Conservation (phyloP, 2,797 vertebrate species). For the Numenius phaeopus region DNA sequence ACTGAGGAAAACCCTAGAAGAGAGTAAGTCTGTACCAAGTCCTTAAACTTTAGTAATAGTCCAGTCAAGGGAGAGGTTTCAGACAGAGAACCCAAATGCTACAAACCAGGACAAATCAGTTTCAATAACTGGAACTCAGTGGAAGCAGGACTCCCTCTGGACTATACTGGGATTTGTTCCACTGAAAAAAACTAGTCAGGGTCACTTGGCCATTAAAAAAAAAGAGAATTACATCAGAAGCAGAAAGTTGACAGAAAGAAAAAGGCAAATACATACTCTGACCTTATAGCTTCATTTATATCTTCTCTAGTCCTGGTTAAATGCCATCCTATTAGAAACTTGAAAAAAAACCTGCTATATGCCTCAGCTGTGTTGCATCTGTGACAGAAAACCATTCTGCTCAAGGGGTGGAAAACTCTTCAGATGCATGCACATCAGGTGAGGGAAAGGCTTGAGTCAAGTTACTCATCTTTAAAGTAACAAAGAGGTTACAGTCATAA, state of each 20-base stretch:
- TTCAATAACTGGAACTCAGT: background rate
- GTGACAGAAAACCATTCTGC: background rate
- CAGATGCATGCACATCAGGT: background rate
- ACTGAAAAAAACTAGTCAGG: background rate
- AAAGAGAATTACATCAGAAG: background rate
- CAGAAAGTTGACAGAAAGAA: background rate
- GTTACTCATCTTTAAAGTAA: background rate
- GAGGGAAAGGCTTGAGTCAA: background rate
- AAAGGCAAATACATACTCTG: background rate
- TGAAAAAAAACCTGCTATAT: background rate
- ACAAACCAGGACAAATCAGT: background rate
- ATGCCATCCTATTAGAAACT: background rate
- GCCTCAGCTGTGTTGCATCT: background rate
- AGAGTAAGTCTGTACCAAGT: background rate
- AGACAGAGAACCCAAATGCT: background rate
- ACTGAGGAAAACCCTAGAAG: background rate
- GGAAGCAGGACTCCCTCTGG: background rate
- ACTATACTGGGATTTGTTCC: background rate
- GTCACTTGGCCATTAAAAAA: background rate
- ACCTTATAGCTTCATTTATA: background rate
- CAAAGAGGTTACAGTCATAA: background rate
- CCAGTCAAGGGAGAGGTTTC: accelerated
- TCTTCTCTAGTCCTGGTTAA: background rate
- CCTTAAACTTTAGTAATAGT: background rate
- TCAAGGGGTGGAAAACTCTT: background rate